Percentiles rank a stretch among this genome's conserved stretches.
Evolutionary conservation across 2,797 vertebrate genomes (phyloP).

Genomic region (Brachyalestes nurse): DNA sequence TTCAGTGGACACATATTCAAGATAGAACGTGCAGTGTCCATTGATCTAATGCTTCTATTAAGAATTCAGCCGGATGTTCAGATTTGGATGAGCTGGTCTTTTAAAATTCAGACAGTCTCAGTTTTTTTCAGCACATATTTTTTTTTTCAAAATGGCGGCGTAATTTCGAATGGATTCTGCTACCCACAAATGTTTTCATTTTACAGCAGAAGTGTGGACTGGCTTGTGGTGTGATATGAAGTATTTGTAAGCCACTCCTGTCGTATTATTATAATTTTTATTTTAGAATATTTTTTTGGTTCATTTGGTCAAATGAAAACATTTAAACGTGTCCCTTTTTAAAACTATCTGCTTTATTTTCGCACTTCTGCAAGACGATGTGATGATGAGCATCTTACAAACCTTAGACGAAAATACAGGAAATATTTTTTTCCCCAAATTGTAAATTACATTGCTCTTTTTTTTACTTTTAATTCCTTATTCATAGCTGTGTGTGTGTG

Average conservation of each 20-base stretch:
- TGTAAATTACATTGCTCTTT: too few species aligned
- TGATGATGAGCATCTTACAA: too few species aligned
- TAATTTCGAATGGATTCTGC: conserved; percentile 47
- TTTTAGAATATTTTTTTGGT: not conserved
- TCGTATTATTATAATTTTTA: not conserved
- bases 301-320: not conserved
- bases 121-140: conserved; percentile 26
- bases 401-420: too few species aligned
- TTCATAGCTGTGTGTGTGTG: not conserved
- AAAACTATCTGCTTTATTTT: not conserved
- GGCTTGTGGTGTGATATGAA: not conserved
- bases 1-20: not conserved
- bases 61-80: not conserved
- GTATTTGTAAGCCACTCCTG: not conserved
- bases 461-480: not conserved
- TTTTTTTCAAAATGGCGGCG: conserved; percentile 26
- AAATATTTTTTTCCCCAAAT: too few species aligned
- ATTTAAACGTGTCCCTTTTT: not conserved
- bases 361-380: too few species aligned
- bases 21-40: not conserved
- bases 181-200: conserved; percentile 35
- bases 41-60: not conserved
- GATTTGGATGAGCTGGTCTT: not conserved
- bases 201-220: conserved; percentile 2
- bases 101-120: not conserved